Evolutionary conservation across 2,888 invertebrate genomes (phyloP).

Genomic region (Drosophila siamana): DNA sequence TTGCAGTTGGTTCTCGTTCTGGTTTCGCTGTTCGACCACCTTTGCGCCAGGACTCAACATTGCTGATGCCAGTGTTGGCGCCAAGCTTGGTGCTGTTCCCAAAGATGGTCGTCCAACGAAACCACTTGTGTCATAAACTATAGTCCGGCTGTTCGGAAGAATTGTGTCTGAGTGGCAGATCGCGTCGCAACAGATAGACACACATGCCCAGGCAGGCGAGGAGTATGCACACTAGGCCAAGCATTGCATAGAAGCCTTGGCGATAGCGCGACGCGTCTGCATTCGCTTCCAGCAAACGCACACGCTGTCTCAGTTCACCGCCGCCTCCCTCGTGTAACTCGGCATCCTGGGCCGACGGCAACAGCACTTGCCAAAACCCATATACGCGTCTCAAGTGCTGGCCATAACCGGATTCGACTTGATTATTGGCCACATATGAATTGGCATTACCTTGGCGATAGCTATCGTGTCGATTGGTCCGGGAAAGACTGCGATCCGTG

Average conservation of each 20-base stretch:
- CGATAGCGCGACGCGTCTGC: constrained; percentile 84
- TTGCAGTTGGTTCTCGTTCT: constrained; percentile 34
- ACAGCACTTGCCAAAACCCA: constrained; percentile 83
- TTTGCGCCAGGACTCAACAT: constrained; percentile 76
- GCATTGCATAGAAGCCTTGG: constrained; percentile 85
- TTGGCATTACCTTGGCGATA: constrained; percentile 43
- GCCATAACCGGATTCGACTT: constrained; percentile 78
- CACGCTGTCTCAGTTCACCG: constrained; percentile 70
- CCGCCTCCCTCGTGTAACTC: constrained; percentile 42
- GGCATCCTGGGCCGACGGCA: constrained; percentile 74
- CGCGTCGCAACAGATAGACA: constrained; percentile 83
- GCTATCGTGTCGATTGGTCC: constrained; percentile 76
- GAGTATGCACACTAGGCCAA: constrained; percentile 82
- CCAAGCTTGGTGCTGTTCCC: constrained; percentile 53
- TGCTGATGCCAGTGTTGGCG: constrained; percentile 60
- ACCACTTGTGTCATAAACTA: constrained; percentile 85
- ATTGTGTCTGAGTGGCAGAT: constrained; percentile 65
- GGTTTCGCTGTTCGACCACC: constrained; percentile 69
- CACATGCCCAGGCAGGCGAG: constrained; percentile 83
- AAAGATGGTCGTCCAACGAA: constrained; percentile 82
- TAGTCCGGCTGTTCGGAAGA: constrained; percentile 58
- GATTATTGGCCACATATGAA: constrained; percentile 68
- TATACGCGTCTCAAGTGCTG: constrained; percentile 83
- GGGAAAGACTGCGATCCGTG: constrained; percentile 60
- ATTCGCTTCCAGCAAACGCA: constrained; percentile 78